Evolutionary conservation across 2,113 vertebrate species (phyloP), one percentile per base, ranked within the genome.

Genomic region (Taxidea taxus): DNA sequence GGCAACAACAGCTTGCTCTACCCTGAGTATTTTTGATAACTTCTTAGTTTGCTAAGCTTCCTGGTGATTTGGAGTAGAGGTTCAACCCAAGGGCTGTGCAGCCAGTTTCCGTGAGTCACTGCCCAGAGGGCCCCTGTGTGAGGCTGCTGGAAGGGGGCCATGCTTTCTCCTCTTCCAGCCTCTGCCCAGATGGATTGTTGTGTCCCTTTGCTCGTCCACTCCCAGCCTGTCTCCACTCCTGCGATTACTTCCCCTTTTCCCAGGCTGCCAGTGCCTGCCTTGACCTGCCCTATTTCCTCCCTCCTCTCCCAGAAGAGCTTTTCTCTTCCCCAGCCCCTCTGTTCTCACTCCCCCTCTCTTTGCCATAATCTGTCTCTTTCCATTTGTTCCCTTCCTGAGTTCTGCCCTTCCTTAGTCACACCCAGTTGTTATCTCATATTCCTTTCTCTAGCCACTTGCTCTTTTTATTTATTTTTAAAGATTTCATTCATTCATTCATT

Each of bases 41-140:
- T 80, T 68, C 58, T 84, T 94, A 49, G 77, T 87, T 89, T 75
- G 47, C 74, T 96, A 96, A 95, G 47, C 4, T 88, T 97, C 96
- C 97, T 96, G 91, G 85, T 97, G 94, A 96, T 96, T 96, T 78
- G 92, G 94, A 97, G 89, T 70, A 86, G 90, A 68, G 88, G 90
- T 96, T 91, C 54, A 82, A n/a, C 83, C 90, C 94, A 70, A 95
- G 88, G 95, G 58, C 77, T 14, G 64, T 54, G 44, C 68, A 86
- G 78, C 47, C 58, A 64, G 29, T 77, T 87, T 86, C 81, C 0
- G 6, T 96, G 97, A 96, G 90, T 96, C 84, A 1, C 2, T 15
- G 14, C 75, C 21, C 29, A 42, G 37, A 80, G 51, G 44, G 34
- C 93, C 85, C 39, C 84, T 23, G 16, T 0, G 13, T 51, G 86